Conservation (phyloP, 37 sponge, comb jelly and placozoan species). For the Eunapius fragilis region DNA sequence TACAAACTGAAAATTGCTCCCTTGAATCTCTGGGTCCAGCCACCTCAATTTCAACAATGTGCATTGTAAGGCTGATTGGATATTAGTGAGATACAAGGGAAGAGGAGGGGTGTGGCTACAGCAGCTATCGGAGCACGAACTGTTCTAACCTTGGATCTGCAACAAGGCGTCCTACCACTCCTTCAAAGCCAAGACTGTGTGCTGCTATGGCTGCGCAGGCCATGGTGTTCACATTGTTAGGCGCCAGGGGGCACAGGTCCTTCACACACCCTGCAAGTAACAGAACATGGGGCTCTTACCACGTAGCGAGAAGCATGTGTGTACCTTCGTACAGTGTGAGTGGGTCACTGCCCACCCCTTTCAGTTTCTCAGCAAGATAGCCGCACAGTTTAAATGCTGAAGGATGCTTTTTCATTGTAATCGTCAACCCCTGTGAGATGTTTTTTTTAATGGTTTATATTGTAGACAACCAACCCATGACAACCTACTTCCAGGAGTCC, state of each 20-base stretch:
- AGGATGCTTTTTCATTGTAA: constrained; percentile 96
- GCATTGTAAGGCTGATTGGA: constrained; percentile 54
- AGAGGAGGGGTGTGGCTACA: too few relatives aligned
- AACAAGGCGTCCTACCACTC: constrained; percentile 62
- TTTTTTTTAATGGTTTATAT: neutral
- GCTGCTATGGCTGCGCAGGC: constrained; percentile 91
- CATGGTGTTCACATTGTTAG: constrained; percentile 94
- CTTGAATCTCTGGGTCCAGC: constrained; percentile 57
- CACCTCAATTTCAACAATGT: constrained; percentile 82
- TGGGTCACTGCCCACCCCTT: constrained; percentile 35
- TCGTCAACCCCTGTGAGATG: constrained; percentile 60
- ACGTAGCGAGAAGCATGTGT: neutral
- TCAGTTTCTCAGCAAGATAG: constrained; percentile 52
- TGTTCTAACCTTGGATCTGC: constrained; percentile 77
- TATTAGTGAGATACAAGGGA: too few relatives aligned
- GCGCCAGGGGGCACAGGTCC: constrained; percentile 90
- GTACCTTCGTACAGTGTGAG: constrained; percentile 82
- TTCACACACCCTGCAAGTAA: constrained; percentile 82
- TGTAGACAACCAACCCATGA: neutral
- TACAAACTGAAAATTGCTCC: constrained; percentile 65
- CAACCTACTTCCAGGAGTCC: constrained; percentile 75
- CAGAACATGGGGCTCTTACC: too few relatives aligned
- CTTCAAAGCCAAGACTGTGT: constrained; percentile 88
- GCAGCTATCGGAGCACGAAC: neutral
- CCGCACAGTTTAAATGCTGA: constrained; percentile 83